Conservation (phyloP, 2,113 vertebrate species). For the Trogon melanurus region DNA sequence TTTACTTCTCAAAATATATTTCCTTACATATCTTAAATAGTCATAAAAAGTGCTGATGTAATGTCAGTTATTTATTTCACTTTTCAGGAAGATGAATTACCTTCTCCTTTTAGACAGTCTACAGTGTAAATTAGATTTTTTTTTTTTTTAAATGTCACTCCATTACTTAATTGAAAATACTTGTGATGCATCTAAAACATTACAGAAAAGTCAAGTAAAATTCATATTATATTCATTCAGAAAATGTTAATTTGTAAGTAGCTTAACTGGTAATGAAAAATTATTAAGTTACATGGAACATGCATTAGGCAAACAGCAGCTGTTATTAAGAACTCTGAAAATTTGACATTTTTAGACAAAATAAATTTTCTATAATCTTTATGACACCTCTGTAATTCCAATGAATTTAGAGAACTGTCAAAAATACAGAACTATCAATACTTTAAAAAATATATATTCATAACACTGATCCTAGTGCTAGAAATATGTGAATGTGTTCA, state of each 20-base stretch:
- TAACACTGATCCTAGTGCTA: background rate
- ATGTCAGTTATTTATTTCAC: constrained; percentile 12
- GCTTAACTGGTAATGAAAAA: background rate
- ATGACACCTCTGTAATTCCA: background rate
- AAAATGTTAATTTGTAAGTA: background rate
- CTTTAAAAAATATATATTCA: background rate
- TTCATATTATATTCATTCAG: background rate
- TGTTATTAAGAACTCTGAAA: background rate
- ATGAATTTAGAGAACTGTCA: background rate
- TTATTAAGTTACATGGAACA: background rate
- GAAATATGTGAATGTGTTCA: background rate
- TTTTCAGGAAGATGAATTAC: constrained; percentile 6
- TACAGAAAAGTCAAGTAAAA: background rate
- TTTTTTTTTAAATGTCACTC: fast-evolving
- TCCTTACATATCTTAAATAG: background rate
- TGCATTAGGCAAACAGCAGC: background rate
- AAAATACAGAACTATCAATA: background rate
- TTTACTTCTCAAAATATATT: background rate
- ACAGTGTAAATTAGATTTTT: background rate
- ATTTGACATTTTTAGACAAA: background rate
- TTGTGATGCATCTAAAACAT: background rate
- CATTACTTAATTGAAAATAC: background rate
- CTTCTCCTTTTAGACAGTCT: background rate
- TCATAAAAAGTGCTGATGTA: constrained; percentile 8
- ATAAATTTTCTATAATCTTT: background rate